Evolutionary conservation across 2,888 invertebrate species (phyloP).

Genomic region (Nasonovia ribisnigri): DNA sequence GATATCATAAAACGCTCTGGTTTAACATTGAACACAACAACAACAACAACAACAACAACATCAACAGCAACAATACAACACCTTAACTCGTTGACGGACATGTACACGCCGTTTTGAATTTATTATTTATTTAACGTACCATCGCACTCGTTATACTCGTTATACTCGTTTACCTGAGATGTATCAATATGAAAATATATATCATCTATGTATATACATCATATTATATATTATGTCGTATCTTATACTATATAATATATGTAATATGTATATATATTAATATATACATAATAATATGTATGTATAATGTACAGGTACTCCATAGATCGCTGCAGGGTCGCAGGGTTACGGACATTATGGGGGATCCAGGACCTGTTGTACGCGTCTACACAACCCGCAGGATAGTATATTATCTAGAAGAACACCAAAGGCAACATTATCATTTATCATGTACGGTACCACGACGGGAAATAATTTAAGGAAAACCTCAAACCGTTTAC

Average conservation of each 20-base stretch:
- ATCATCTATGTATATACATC: too few relatives aligned
- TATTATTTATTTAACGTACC: neutral
- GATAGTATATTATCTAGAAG: neutral
- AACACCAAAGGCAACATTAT: neutral
- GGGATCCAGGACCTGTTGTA: neutral
- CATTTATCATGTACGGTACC: neutral
- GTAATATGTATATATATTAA: too few relatives aligned
- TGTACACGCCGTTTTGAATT: neutral
- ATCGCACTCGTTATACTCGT: neutral
- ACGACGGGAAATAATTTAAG: neutral
- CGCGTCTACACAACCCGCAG: neutral
- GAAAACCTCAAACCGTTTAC: neutral
- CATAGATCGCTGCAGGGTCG: too few relatives aligned
- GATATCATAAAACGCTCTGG: neutral
- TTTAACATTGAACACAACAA: neutral
- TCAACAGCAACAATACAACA: neutral
- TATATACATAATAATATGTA: too few relatives aligned
- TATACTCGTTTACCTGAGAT: neutral
- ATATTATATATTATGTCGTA: too few relatives aligned
- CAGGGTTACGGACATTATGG: neutral
- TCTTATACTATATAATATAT: too few relatives aligned
- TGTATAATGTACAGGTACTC: too few relatives aligned
- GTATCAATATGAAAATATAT: neutral
- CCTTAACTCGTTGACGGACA: conserved; percentile 1
- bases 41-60: neutral